phyloP scores from a whole-genome alignment of 2,797 vertebrate species.

The Neostethus bicornis region DNA sequence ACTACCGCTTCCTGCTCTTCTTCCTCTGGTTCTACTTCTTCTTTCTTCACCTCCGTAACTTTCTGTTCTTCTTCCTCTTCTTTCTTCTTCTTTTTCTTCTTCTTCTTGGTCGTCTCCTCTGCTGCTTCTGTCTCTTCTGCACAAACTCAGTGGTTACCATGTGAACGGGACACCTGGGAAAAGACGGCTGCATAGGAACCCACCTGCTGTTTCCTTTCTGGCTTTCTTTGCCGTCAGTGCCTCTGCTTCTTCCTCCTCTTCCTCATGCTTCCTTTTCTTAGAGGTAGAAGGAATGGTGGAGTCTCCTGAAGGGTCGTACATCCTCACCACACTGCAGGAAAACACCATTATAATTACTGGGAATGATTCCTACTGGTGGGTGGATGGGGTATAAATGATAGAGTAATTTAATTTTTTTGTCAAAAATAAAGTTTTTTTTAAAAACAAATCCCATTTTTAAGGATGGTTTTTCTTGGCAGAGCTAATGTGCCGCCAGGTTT shows the following conservation, averaged over 20 bases:
- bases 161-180: not conserved
- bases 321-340: slow-evolving; percentile 90
- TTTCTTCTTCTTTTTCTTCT: slow-evolving; percentile 81
- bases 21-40: slow-evolving; percentile 10
- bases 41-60: slow-evolving; percentile 56
- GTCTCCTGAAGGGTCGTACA: slow-evolving; percentile 94
- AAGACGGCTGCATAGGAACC: slow-evolving; percentile 19
- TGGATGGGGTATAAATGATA: too few relatives aligned
- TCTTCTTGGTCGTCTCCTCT: slow-evolving; percentile 77
- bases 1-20: slow-evolving; percentile 8
- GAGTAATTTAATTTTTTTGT: too few relatives aligned
- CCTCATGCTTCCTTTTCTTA: slow-evolving; percentile 93
- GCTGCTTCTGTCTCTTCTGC: slow-evolving; percentile 53
- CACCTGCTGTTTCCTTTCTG: slow-evolving; percentile 79
- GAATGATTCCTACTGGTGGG: too few relatives aligned
- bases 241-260: slow-evolving; percentile 75
- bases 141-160: not conserved
- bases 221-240: slow-evolving; percentile 81
- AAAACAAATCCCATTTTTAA: too few relatives aligned
- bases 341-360: too few relatives aligned
- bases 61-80: slow-evolving; percentile 68
- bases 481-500: too few relatives aligned
- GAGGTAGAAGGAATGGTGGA: slow-evolving; percentile 89
- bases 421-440: too few relatives aligned
- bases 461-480: too few relatives aligned